These are phyloP conservation scores for Nanorana parkeri DNA, from an alignment of 2,113 vertebrate genomes.

Conservation along the genomic window DNA sequence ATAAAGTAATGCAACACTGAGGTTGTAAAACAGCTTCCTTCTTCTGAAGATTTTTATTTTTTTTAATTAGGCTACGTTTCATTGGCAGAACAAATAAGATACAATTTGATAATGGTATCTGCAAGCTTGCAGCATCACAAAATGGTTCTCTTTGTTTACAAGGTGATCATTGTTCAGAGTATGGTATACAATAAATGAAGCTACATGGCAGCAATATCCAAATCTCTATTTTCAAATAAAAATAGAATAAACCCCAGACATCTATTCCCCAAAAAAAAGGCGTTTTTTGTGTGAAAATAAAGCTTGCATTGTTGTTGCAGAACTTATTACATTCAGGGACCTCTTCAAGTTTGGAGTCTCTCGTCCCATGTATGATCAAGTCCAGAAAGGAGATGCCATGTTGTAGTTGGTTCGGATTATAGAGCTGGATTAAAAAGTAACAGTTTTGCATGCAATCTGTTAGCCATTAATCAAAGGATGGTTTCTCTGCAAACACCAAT, in stretches of 20 bases:
- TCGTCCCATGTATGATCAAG: conserved; percentile 54
- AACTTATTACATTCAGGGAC: conserved; percentile 68
- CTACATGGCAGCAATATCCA: conserved; percentile 63
- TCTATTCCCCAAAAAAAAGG: conserved; percentile 58
- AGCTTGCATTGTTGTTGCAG: conserved; percentile 60
- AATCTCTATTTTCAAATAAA: conserved; percentile 48
- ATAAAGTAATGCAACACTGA: conserved; percentile 81
- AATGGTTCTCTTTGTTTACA: neutral
- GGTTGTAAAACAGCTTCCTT: conserved; percentile 68
- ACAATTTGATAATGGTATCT: conserved; percentile 6
- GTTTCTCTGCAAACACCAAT: conserved; percentile 78
- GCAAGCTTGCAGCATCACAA: conserved; percentile 20
- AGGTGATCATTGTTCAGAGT: conserved; percentile 60
- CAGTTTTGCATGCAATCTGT: conserved; percentile 57
- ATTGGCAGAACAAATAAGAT: neutral
- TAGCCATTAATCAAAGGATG: conserved; percentile 72
- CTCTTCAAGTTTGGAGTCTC: conserved; percentile 35
- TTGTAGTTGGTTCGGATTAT: conserved; percentile 51
- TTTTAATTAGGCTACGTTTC: conserved; percentile 3
- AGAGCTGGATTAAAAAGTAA: conserved; percentile 51
- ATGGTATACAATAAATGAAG: conserved; percentile 26
- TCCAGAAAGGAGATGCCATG: conserved; percentile 53
- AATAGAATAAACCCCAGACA: conserved; percentile 55
- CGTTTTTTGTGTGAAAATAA: conserved; percentile 52
- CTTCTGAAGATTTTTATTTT: conserved; percentile 32